Base-by-base conservation (phyloP, 2,888 invertebrate genomes). In the Tipula lateralis region DNA sequence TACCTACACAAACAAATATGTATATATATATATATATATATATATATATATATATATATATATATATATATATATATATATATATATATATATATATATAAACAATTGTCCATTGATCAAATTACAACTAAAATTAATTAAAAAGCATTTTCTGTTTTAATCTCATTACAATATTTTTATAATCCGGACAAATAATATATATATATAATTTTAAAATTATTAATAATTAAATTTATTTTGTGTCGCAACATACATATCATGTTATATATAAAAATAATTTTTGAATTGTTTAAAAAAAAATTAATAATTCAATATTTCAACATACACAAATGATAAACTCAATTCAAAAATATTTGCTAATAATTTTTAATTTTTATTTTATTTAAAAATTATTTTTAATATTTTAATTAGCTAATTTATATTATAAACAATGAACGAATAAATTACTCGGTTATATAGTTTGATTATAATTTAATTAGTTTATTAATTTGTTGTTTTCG, bases 161-260 rank as follows among this genome's bases (percentile, higher is more conserved):
- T 66, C 66, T 66, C 66, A 66, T 66, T 66, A 66, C 66, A 24
- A 66, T 66, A 66, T 66, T 66, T 66, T 66, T 66, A 66, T 66
- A 66, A 66, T 66, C 66, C 9, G 6, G 7, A 24, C 9, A 66
- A 66, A 66, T 66, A 66, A 66, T 66, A 66, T 24, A 9, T 66
- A 24, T 66, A 24, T 24, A 66, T 66, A 7, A 66, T 66, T 66
- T 50, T 50, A 50, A 16, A 66, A 66, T 66, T 24, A 66, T 24
- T 66, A 19, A 7, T 66, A 66, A 66, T 66, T 66, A 66, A n/a
- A 66, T 24, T 66, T 66, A 66, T 66, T 66, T 66, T 66, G 24
- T 19, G 9, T 36, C 9, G 2, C 9, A n/a, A 19, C n/a, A n/a
- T 44, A 44, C 13, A 44, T 44, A 44, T n/a, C n/a, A n/a, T n/a